These are phyloP conservation scores for Lutraria rhynchaena DNA, from an alignment of 1,140 invertebrate species.

Conservation along the genomic window DNA sequence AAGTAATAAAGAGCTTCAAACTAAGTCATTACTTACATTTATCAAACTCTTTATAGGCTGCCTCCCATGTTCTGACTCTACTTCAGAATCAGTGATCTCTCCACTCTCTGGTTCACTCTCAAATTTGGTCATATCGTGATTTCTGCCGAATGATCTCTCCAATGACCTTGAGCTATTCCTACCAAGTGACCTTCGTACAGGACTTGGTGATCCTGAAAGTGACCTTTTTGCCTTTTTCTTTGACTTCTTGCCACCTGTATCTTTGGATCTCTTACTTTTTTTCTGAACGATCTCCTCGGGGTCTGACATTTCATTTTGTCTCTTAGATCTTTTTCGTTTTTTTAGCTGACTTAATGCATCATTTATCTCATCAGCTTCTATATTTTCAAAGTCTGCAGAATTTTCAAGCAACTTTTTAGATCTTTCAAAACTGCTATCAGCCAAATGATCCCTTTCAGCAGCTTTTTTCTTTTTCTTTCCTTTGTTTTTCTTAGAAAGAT, in stretches of 20 bases:
- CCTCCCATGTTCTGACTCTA: slow-evolving; percentile 29
- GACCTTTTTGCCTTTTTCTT: slow-evolving; percentile 35
- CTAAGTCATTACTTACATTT: slow-evolving; percentile 28
- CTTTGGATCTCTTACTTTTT: slow-evolving; percentile 24
- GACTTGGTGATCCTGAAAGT: slow-evolving; percentile 26
- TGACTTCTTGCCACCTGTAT: slow-evolving; percentile 15
- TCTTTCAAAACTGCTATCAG: slow-evolving; percentile 45
- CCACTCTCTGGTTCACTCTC: slow-evolving; percentile 71
- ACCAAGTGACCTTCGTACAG: neutral
- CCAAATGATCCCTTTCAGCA: slow-evolving; percentile 11
- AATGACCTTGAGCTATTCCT: neutral
- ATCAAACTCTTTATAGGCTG: slow-evolving; percentile 38
- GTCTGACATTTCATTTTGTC: slow-evolving; percentile 22
- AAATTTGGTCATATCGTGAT: slow-evolving; percentile 66
- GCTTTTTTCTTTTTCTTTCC: slow-evolving; percentile 40
- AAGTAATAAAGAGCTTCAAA: too few relatives aligned
- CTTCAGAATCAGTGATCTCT: slow-evolving; percentile 63
- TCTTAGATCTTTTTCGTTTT: neutral
- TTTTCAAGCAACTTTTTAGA: slow-evolving; percentile 33
- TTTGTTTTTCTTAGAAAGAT: slow-evolving; percentile 24
- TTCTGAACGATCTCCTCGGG: slow-evolving; percentile 10
- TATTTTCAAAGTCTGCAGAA: slow-evolving; percentile 45
- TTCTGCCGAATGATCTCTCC: slow-evolving; percentile 39
- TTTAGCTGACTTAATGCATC: neutral
- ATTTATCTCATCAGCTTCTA: neutral